A percentile compares a stretch with the other conserved stretches of the same genome.
phyloP scores from a whole-genome alignment of 2,113 vertebrate genomes.

The Geothlypis trichas region DNA sequence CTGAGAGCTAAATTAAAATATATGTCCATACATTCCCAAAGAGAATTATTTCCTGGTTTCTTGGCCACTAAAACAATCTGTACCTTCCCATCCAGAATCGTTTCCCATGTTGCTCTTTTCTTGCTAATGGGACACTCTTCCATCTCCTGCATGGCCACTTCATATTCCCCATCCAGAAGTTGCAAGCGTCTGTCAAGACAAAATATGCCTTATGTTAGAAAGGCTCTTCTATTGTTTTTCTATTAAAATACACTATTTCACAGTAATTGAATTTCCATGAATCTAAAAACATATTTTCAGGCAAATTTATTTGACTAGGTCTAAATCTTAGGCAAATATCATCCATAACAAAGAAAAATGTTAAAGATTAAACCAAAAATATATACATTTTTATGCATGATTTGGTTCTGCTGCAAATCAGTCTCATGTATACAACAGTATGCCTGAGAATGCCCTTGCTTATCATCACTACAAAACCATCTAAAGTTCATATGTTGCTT shows the following conservation, averaged over 20 bases:
- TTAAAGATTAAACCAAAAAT: background rate
- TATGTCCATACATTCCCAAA: background rate
- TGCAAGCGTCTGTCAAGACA: constrained; percentile 85
- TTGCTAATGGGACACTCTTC: constrained; percentile 97
- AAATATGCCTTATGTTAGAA: background rate
- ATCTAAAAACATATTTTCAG: background rate
- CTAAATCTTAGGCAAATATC: background rate
- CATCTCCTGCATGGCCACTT: constrained; percentile 99
- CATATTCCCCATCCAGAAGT: constrained; percentile 96
- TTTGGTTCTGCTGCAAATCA: background rate
- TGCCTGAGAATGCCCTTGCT: background rate
- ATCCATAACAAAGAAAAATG: background rate
- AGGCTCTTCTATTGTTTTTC: background rate
- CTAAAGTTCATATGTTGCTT: background rate
- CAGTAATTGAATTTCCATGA: background rate
- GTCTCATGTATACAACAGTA: background rate
- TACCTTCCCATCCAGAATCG: constrained; percentile 97
- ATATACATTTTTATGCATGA: background rate
- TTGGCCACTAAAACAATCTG: background rate
- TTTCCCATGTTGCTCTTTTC: constrained; percentile 98
- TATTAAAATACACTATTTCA: background rate
- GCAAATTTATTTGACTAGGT: background rate
- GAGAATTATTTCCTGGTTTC: background rate
- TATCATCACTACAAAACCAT: background rate
- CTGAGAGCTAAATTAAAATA: background rate